Evolutionary conservation across 92 coral and sea anemone genomes (phyloP).

Genomic region (Chrysogorgia sp.): DNA sequence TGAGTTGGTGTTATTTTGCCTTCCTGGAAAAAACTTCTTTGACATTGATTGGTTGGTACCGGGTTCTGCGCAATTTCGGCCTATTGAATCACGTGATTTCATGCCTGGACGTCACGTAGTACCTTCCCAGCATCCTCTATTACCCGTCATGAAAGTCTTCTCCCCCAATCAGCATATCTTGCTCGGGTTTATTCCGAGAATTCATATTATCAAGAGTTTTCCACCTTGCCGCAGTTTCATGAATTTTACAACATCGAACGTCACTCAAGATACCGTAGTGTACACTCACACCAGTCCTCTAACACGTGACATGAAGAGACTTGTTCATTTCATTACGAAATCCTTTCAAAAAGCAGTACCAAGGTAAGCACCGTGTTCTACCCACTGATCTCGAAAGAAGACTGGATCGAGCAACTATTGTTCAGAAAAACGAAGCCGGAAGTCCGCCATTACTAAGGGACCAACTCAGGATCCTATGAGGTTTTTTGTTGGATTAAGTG

Average conservation of each 20-base stretch:
- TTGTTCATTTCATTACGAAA: background rate
- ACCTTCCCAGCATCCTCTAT: background rate
- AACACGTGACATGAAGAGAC: background rate
- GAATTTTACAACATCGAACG: background rate
- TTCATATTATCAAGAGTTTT: slow-evolving; percentile 3
- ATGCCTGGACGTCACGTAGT: background rate
- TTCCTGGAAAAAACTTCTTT: background rate
- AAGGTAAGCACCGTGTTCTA: too few species aligned
- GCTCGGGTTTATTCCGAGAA: slow-evolving; percentile 13
- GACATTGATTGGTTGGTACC: slow-evolving; percentile 28
- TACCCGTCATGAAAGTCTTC: background rate
- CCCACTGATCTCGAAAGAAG: too few species aligned
- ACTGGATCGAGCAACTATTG: too few species aligned
- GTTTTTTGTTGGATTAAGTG: too few species aligned
- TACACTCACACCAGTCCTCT: slow-evolving; percentile 10
- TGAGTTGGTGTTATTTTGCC: background rate
- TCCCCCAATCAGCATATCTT: background rate
- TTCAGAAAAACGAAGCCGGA: too few species aligned
- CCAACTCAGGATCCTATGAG: too few species aligned
- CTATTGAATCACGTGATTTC: background rate
- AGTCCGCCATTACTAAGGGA: too few species aligned
- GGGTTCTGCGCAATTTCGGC: slow-evolving; percentile 8
- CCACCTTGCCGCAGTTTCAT: slow-evolving; percentile 1
- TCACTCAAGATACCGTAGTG: background rate
- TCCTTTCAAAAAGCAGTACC: slow-evolving; percentile 17